Conservation (phyloP, 1,140 invertebrate species). For the Odontomachus brunneus region DNA sequence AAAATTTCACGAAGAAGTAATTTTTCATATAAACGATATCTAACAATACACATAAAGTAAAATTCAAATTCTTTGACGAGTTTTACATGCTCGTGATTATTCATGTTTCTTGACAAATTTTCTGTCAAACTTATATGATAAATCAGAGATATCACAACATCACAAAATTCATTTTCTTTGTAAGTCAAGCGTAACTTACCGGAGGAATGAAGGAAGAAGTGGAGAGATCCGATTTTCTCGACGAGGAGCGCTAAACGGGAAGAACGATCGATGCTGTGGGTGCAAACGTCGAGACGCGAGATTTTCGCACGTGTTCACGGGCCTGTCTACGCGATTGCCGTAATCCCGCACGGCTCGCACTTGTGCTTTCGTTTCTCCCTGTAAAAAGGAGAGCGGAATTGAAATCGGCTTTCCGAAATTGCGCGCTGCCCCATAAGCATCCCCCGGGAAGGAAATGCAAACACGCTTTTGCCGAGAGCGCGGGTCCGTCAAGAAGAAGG, state of each 20-base stretch:
- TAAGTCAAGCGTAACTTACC: conserved; percentile 37
- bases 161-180: conserved; percentile 2
- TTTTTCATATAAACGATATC: not conserved
- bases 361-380: conserved; percentile 78
- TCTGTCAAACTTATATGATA: not conserved
- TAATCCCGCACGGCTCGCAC: conserved; percentile 75
- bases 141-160: conserved; percentile 4
- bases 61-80: not conserved
- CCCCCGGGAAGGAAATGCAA: conserved; percentile 82
- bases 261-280: conserved; percentile 67
- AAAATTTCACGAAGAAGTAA: not conserved
- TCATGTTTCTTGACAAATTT: not conserved
- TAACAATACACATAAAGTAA: not conserved
- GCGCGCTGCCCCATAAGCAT: conserved; percentile 72
- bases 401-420: conserved; percentile 85
- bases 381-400: conserved; percentile 82
- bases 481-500: conserved; percentile 66
- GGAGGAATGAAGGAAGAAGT: not conserved
- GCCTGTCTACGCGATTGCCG: conserved; percentile 71
- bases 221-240: conserved; percentile 35
- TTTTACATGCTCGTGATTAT: not conserved
- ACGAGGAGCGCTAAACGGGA: conserved; percentile 35
- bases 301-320: conserved; percentile 76
- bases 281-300: conserved; percentile 68
- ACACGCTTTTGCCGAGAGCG: conserved; percentile 73